Conservation (phyloP, 1,140 invertebrate species). For the Apocrypta bakeri region DNA sequence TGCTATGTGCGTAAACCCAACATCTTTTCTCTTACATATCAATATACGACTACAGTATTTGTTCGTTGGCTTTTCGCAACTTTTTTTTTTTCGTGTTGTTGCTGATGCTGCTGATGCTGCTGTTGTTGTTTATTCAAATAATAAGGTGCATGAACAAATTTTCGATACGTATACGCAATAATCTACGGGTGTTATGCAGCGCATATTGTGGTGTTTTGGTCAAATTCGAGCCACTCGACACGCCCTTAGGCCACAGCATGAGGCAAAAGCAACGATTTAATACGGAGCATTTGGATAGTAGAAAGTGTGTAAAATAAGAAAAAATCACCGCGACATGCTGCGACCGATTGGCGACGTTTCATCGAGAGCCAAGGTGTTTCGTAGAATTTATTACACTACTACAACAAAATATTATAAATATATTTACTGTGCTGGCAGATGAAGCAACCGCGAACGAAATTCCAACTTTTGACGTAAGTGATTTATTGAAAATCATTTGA, state of each 20-base stretch:
- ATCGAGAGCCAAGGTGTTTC: constrained; percentile 23
- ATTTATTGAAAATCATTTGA: not conserved
- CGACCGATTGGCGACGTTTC: constrained; percentile 15
- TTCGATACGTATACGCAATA: constrained; percentile 21
- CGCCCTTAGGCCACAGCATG: constrained; percentile 26
- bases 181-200: constrained; percentile 39
- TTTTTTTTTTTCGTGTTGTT: constrained; percentile 17
- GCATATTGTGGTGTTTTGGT: constrained; percentile 22
- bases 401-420: constrained; percentile 22
- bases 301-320: too few species aligned
- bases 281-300: too few species aligned
- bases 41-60: constrained; percentile 39
- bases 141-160: constrained; percentile 17
- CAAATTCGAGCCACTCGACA: constrained; percentile 31
- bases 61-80: constrained; percentile 18
- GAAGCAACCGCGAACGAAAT: constrained; percentile 42
- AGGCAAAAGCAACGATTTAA: not conserved
- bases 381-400: constrained; percentile 22
- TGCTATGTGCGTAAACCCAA: constrained; percentile 33
- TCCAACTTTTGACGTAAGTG: not conserved
- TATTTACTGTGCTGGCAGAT: constrained; percentile 40
- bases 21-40: constrained; percentile 9
- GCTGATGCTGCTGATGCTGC: too few species aligned
- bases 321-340: constrained; percentile 26
- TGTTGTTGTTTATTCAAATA: not conserved